phyloP scores from a whole-genome alignment of 2,113 vertebrate species.

The Zosterops japonicus region DNA sequence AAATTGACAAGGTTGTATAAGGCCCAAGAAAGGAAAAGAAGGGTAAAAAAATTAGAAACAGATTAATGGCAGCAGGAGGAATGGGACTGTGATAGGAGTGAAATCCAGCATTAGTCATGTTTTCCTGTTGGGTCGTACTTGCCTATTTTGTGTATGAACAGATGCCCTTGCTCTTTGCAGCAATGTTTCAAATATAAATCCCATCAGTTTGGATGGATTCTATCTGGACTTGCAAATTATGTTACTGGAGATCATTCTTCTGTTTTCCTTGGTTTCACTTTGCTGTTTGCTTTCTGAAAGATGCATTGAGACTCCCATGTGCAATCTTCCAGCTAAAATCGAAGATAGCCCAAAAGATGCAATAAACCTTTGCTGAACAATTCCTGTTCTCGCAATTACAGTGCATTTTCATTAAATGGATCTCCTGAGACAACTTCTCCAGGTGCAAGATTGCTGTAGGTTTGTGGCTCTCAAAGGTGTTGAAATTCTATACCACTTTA shows the following conservation, averaged over 20 bases:
- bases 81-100: not conserved
- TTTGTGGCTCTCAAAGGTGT: not conserved
- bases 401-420: not conserved
- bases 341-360: not conserved
- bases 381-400: not conserved
- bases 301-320: not conserved
- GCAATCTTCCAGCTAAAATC: not conserved
- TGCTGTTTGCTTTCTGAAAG: not conserved
- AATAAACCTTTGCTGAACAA: slow-evolving; percentile 1
- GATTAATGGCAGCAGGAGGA: not conserved
- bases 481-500: slow-evolving; percentile 26
- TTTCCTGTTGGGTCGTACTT: not conserved
- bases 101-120: not conserved
- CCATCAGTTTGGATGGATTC: not conserved
- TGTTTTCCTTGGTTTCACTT: not conserved
- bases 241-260: not conserved
- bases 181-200: not conserved
- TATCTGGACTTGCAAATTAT: not conserved
- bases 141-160: not conserved
- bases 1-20: not conserved
- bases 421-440: not conserved
- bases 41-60: not conserved
- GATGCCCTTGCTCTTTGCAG: not conserved
- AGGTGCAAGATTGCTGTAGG: not conserved
- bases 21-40: not conserved